Evolutionary conservation across 2,113 vertebrate species (phyloP).

Genomic region (Monopterus albus): DNA sequence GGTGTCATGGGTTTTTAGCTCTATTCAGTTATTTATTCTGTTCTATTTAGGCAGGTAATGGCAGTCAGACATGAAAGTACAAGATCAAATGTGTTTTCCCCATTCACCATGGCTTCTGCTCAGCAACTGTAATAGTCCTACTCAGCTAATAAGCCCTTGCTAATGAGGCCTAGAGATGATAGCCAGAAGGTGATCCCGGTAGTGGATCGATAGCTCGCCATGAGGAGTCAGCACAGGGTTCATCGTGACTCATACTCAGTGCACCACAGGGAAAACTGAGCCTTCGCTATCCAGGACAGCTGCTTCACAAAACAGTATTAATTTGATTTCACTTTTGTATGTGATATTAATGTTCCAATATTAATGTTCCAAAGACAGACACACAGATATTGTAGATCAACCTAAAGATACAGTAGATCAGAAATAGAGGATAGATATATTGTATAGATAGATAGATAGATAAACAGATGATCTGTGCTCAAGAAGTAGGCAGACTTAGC

Average conservation of each 20-base stretch:
- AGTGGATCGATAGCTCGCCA: slow-evolving; percentile 75
- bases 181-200: slow-evolving; percentile 76
- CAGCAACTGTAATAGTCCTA: slow-evolving; percentile 47
- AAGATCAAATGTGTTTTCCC: slow-evolving; percentile 48
- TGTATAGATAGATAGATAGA: slow-evolving; percentile 15
- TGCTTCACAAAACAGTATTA: slow-evolving; percentile 20
- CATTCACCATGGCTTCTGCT: slow-evolving; percentile 39
- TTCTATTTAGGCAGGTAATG: slow-evolving; percentile 25
- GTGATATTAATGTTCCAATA: background rate
- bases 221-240: slow-evolving; percentile 69
- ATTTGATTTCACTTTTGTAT: slow-evolving; percentile 15
- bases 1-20: slow-evolving; percentile 2
- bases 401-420: slow-evolving; percentile 32
- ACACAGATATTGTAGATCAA: slow-evolving; percentile 33
- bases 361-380: background rate
- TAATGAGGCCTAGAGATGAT: slow-evolving; percentile 77
- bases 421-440: no score
- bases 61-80: slow-evolving; percentile 38
- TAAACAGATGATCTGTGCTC: slow-evolving; percentile 11
- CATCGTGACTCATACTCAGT: slow-evolving; percentile 66
- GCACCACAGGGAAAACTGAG: slow-evolving; percentile 57
- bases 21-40: slow-evolving; percentile 18
- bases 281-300: slow-evolving; percentile 21
- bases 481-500: no score
- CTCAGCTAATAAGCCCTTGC: slow-evolving; percentile 73